These are phyloP conservation scores for Malaclemys terrapin DNA, from an alignment of 2,113 vertebrate genomes.

Conservation along the genomic window DNA sequence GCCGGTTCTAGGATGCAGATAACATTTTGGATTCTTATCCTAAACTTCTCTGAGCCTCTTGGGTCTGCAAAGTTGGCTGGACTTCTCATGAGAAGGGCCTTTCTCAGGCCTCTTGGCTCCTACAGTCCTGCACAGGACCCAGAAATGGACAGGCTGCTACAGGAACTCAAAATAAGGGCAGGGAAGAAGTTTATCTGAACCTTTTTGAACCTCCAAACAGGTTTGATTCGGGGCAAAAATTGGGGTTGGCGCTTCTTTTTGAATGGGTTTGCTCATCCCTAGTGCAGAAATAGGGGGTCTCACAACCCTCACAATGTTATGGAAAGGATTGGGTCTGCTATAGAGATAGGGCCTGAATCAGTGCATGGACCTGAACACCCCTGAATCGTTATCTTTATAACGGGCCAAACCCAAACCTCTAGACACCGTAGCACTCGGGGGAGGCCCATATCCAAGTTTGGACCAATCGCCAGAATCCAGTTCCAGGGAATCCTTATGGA, in stretches of 20 bases:
- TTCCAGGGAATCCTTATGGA: not conserved
- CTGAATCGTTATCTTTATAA: not conserved
- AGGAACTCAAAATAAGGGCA: fast-evolving
- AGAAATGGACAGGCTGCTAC: not conserved
- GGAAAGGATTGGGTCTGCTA: not conserved
- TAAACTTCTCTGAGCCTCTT: not conserved
- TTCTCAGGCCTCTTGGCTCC: not conserved
- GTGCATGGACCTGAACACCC: not conserved
- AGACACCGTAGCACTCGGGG: not conserved
- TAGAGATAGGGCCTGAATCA: not conserved
- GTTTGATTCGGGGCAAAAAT: slow-evolving; percentile 36
- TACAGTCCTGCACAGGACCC: not conserved
- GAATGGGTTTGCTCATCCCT: slow-evolving; percentile 64
- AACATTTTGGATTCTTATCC: fast-evolving
- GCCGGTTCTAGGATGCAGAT: fast-evolving
- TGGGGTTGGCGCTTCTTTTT: not conserved
- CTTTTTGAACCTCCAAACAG: slow-evolving; percentile 34
- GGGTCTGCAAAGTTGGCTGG: not conserved
- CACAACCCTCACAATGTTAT: not conserved
- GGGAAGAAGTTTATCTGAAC: not conserved
- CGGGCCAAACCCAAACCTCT: not conserved
- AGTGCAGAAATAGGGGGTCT: not conserved
- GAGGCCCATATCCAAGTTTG: not conserved
- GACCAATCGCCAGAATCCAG: not conserved
- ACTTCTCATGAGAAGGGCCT: not conserved